phyloP scores from a whole-genome alignment of 1,140 invertebrate genomes.

The Neodiprion pinetum region DNA sequence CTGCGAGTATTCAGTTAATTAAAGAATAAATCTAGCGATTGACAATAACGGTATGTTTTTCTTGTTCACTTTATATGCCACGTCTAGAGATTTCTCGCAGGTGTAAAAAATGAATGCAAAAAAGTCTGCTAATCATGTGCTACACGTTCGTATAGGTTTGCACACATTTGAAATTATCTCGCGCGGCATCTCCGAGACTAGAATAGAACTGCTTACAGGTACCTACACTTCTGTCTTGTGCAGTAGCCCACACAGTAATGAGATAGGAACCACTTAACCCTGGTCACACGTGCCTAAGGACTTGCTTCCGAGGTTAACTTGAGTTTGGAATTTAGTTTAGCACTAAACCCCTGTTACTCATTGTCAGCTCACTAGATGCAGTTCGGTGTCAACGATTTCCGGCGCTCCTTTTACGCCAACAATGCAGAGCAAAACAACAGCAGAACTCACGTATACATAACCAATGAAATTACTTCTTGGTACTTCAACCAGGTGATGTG shows the following conservation, averaged over 20 bases:
- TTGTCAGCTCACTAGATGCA: background rate
- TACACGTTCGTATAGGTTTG: background rate
- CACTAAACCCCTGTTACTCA: slow-evolving; percentile 21
- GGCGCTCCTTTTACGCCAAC: no score
- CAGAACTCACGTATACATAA: no score
- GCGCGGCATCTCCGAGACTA: background rate
- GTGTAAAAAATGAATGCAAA: no score
- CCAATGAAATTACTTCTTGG: no score
- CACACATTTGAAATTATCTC: background rate
- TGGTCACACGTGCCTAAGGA: slow-evolving; percentile 38
- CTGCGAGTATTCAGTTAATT: no score
- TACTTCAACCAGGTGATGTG: no score
- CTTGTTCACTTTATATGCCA: slow-evolving; percentile 20
- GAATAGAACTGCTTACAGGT: background rate
- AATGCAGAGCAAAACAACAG: no score
- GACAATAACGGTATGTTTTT: slow-evolving; percentile 19
- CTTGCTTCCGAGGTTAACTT: slow-evolving; percentile 28
- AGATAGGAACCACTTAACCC: slow-evolving; percentile 40
- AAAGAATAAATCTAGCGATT: background rate
- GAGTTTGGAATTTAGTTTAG: slow-evolving; percentile 26
- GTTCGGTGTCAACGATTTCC: no score
- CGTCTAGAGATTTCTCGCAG: background rate
- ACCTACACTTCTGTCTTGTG: slow-evolving; percentile 4
- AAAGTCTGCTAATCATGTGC: background rate
- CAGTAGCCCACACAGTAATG: slow-evolving; percentile 32